Base-by-base conservation (phyloP, 2,113 vertebrate genomes). In the Neopipo cinnamomea region DNA sequence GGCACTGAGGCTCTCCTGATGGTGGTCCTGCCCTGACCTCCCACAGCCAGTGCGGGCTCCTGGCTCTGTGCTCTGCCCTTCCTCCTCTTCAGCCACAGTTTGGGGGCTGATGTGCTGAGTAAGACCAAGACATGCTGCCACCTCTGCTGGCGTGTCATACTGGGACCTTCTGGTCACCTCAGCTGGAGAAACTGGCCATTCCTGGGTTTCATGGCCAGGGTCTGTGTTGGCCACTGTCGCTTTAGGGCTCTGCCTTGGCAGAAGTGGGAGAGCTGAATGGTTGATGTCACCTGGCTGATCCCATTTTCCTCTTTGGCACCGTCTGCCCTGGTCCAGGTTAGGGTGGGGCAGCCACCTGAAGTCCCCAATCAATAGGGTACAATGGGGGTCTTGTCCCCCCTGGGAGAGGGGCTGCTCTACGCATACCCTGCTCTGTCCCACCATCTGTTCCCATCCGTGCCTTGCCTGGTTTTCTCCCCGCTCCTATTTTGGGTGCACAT, bases 401-500 rank as follows among this genome's bases (percentile, higher is more conserved):
- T 4, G 28, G 37, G 46, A 53, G 21, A 9, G 61, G 77, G 55
- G 67, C 88, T 91, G 75, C 47, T 62, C 44, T 18, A 59, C 0
- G 0, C 46, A 14, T 9, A 9, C 22, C 46, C 47, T 0, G 0
- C 49, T 42, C 46, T 3, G 1, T 91, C 70, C 65, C 70, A 4
- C 8, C 1, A 1, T 24, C 73, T 66, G 67, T 95, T 96, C 95
- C 77, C 88, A 50, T 74, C 82, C 1, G 0, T 1, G 11, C 75
- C 84, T 67, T 63, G 85, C 52, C 61, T 81, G 47, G 11, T 55
- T 80, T 94, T 86, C 56, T 73, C 85, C 71, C n/a, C 16, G 9
- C 47, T 95, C 93, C 96, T 98, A 97, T 98, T 98, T 98, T 97
- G 78, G 91, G 96, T 63, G 6, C 52, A 7, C 3, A 5, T 88